Evolutionary conservation across 53 echinoderm and acorn worm species (phyloP).

Genomic region (Hippasteria phrygiana): DNA sequence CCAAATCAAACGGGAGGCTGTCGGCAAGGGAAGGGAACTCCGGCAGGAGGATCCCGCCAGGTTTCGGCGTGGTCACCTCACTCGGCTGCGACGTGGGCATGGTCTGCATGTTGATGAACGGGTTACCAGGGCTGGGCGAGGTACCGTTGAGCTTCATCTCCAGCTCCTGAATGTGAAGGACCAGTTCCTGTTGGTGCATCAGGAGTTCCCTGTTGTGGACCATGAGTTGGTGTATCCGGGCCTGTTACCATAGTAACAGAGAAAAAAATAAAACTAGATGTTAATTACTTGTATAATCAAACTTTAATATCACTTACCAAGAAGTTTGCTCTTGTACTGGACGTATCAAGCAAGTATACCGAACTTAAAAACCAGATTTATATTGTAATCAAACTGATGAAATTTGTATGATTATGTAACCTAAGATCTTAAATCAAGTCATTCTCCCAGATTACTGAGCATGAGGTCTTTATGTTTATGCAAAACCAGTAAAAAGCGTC

Average conservation of each 20-base stretch:
- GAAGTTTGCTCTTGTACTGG: too few species aligned
- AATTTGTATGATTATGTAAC: too few species aligned
- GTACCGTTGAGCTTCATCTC: conserved; percentile 82
- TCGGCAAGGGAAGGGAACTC: conserved; percentile 86
- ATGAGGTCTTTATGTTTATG: too few species aligned
- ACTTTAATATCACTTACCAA: too few species aligned
- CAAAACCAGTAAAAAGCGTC: too few species aligned
- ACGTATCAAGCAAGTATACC: too few species aligned
- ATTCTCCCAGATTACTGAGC: too few species aligned
- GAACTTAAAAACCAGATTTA: too few species aligned
- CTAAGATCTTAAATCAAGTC: too few species aligned
- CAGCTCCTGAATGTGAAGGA: conserved; percentile 85
- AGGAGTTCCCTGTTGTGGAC: conserved; percentile 96
- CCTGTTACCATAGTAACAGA: conserved; percentile 70
- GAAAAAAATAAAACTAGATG: too few species aligned
- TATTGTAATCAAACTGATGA: too few species aligned
- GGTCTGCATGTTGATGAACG: conserved; percentile 66
- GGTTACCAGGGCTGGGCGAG: conserved; percentile 86
- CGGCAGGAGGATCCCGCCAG: conserved; percentile 78
- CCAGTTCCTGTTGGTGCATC: conserved; percentile 89
- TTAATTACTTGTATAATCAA: too few species aligned
- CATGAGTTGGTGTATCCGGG: conserved; percentile 92
- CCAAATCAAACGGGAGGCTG: conserved; percentile 68
- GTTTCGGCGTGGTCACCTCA: conserved; percentile 77
- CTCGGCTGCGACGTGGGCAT: conserved; percentile 37